Percentiles rank a stretch among this genome's conserved stretches.
These are phyloP conservation scores for rat (Rattus norvegicus) DNA, from an alignment of 2,113 vertebrate species.

Conservation along the genomic window GRCr8 NC_086039.1:133428501-133429000, in stretches of 20 bases:
- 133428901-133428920: conserved; percentile 27
- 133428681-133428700: conserved; percentile 52
- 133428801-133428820: not conserved
- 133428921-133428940: conserved; percentile 36
- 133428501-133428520: conserved; percentile 45
- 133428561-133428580: conserved; percentile 56
- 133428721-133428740: not conserved
- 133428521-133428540: conserved; percentile 14
- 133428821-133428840: conserved; percentile 11
- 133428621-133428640: conserved; percentile 47
- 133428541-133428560: conserved; percentile 27
- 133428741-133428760: not conserved
- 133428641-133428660: not conserved
- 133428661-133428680: conserved; percentile 21
- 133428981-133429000: conserved; percentile 43
- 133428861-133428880: conserved; percentile 25
- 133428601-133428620: conserved; percentile 4
- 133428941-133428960: conserved; percentile 51
- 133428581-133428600: conserved; percentile 46
- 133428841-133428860: not conserved
- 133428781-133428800: conserved; percentile 50
- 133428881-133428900: conserved; percentile 50
- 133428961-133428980: conserved; percentile 49
- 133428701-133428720: conserved; percentile 7
- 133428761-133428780: conserved; percentile 27